A percentile compares a stretch with the other conserved stretches of the same genome.
phyloP scores from a whole-genome alignment of 1,140 invertebrate genomes.

The Drosophila sturtevanti region DNA sequence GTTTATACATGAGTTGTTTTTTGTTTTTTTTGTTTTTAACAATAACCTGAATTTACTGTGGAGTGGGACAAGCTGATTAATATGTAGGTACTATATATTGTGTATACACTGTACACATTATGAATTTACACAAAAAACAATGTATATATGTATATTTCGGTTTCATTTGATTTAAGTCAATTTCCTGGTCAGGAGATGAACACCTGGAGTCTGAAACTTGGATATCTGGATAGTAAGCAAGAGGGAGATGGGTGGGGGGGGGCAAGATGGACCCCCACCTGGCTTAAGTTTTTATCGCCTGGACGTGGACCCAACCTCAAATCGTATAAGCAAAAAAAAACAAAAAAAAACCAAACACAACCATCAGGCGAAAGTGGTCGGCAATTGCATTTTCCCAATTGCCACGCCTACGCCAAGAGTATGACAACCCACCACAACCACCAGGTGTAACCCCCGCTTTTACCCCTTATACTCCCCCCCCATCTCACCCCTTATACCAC shows the following conservation, averaged over 20 bases:
- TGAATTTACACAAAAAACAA: neutral
- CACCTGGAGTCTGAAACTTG: slow-evolving; percentile 17
- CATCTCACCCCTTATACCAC: neutral
- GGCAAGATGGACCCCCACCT: slow-evolving; percentile 26
- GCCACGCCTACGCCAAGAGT: neutral
- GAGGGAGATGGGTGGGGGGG: too few species aligned
- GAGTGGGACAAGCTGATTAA: neutral
- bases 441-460: too few species aligned
- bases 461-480: neutral
- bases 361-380: slow-evolving; percentile 61
- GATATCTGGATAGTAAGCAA: too few species aligned
- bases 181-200: slow-evolving; percentile 12
- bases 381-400: slow-evolving; percentile 35
- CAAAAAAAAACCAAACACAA: neutral
- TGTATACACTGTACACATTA: too few species aligned
- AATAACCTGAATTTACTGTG: neutral
- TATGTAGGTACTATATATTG: neutral
- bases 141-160: neutral
- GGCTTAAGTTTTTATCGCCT: slow-evolving; percentile 46
- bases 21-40: too few species aligned
- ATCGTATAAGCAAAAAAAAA: slow-evolving; percentile 23
- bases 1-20: too few species aligned
- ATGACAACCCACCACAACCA: neutral
- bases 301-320: slow-evolving; percentile 3
- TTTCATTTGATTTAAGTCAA: slow-evolving; percentile 5